Base-by-base conservation (phyloP, 2,797 vertebrate species). In the Tapera naevia region DNA sequence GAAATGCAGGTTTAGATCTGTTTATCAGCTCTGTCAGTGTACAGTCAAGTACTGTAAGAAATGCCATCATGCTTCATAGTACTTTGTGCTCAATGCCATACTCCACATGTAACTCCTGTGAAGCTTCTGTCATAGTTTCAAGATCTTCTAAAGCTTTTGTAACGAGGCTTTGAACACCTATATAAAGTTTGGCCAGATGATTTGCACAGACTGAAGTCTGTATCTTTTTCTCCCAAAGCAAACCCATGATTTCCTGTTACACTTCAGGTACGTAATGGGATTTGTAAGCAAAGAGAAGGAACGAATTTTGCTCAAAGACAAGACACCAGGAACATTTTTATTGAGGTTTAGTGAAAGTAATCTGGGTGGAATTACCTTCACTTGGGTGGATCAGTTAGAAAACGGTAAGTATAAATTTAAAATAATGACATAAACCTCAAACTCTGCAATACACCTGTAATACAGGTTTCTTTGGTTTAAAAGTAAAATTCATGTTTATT, bases 231-330 rank as follows among this genome's bases (percentile, higher is more conserved):
- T 8, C 56, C 27, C 46, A 51, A 89, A 78, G 18, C 37, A 82
- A 86, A 73, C 17, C 10, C n/a, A 7, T 71, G 2, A 57, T 95
- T 83, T 92, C 60, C 35, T 87, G 8, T 88, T 80, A 48, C 33
- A 57, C 75, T 90, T 80, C 95, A 99, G 99, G 94, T 99, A 98
- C 43, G 91, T 99, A 89, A 99, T 99, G 99, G 99, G 99, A 74
- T 99, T 99, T 88, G 99, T 99, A 84, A 99, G 99, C 95, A 99
- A 99, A 97, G 99, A 99, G 95, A 99, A 98, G 96, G 99, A 99
- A 94, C 98, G 99, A 3, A 96, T 98, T 70, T 97, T 99, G 96
- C 98, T 99, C 71, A 99, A 99, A 96, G 99, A 98, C 96, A 98
- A 98, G 97, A 98, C 98, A 80, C 98, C 99, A 0, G 99, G 99